Conservation (phyloP, 2,888 invertebrate species). For the Gnatocerus cornutus region DNA sequence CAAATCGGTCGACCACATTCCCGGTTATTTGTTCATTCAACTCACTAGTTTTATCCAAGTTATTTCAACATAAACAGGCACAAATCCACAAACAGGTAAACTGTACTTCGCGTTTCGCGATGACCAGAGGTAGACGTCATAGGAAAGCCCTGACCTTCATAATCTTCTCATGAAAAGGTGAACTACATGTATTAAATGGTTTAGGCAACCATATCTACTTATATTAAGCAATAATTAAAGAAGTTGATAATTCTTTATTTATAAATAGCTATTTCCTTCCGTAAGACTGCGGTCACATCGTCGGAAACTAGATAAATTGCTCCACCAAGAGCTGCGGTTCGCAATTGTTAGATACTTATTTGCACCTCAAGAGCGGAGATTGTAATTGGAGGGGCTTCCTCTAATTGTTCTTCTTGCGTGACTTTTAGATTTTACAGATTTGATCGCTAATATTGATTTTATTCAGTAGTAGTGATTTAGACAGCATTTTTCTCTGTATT, state of each 20-base stretch:
- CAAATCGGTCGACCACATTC: slow-evolving; percentile 17
- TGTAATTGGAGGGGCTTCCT: too few species aligned
- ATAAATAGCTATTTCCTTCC: not conserved
- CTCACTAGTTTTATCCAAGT: not conserved
- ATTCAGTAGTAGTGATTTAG: too few species aligned
- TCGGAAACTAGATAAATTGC: too few species aligned
- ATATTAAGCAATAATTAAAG: not conserved
- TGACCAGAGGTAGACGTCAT: slow-evolving; percentile 51
- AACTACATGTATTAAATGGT: slow-evolving; percentile 25
- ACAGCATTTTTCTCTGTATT: too few species aligned
- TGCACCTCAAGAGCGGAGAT: too few species aligned
- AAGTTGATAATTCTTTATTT: not conserved
- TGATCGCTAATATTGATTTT: too few species aligned
- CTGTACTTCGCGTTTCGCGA: slow-evolving; percentile 22
- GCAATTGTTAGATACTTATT: too few species aligned
- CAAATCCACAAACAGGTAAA: slow-evolving; percentile 32
- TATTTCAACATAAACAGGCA: slow-evolving; percentile 7
- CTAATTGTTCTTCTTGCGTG: too few species aligned
- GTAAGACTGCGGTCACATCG: too few species aligned
- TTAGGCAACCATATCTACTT: slow-evolving; percentile 35
- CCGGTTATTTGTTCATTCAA: slow-evolving; percentile 20
- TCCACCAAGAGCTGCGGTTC: too few species aligned
- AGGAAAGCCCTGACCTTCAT: slow-evolving; percentile 59
- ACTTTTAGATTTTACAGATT: too few species aligned
- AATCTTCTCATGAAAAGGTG: slow-evolving; percentile 33